These are phyloP conservation scores for Phoenicopterus ruber DNA, from an alignment of 2,113 vertebrate species.

Conservation along the genomic window DNA sequence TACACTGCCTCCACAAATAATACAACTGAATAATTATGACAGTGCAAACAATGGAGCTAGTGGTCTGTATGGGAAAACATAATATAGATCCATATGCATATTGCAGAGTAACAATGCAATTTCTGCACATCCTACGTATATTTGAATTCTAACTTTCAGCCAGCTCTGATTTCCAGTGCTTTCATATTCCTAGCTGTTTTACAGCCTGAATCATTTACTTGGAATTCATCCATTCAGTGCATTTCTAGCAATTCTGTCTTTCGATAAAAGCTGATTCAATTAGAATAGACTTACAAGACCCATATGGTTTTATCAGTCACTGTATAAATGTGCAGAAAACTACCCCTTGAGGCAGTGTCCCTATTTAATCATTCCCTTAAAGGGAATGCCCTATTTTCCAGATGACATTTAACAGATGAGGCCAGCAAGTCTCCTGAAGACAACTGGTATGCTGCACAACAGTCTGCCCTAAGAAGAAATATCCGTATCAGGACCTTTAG, in stretches of 20 bases:
- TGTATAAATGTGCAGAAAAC: constrained; percentile 48
- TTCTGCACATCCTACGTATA: background rate
- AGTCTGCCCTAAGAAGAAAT: background rate
- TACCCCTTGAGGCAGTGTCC: constrained; percentile 42
- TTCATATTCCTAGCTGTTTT: constrained; percentile 1
- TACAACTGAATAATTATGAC: background rate
- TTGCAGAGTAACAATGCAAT: background rate
- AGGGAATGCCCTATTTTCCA: constrained; percentile 61
- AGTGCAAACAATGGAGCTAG: background rate
- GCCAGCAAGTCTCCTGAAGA: constrained; percentile 39
- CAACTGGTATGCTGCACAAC: background rate
- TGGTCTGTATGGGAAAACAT: background rate
- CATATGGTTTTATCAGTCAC: constrained; percentile 65
- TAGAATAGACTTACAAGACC: constrained; percentile 52
- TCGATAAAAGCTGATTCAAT: constrained; percentile 60
- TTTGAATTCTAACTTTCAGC: background rate
- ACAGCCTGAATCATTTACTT: constrained; percentile 8
- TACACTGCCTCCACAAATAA: background rate
- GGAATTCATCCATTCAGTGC: constrained; percentile 49
- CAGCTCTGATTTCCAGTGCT: background rate
- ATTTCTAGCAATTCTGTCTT: constrained; percentile 47
- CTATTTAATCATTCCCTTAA: constrained; percentile 59
- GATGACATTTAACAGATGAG: constrained; percentile 53
- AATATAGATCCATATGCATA: background rate
- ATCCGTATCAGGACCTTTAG: background rate